Percentiles rank a stretch among this genome's conserved stretches.
These are phyloP conservation scores for Pedionomus torquatus DNA, from an alignment of 2,113 vertebrate genomes.

Conservation along the genomic window DNA sequence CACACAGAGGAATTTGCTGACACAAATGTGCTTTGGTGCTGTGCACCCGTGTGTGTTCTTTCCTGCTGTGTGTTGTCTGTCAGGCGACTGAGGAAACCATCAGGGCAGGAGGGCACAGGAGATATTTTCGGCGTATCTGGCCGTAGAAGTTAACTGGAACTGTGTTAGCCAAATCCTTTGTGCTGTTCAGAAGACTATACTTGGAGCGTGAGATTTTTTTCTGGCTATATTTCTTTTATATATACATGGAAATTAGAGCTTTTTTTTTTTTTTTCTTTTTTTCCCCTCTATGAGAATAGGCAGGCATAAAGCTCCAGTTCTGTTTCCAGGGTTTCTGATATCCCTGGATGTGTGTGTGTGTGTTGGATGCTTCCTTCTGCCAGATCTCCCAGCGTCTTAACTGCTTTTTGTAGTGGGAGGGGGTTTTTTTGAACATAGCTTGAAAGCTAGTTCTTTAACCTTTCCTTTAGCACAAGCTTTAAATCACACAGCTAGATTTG, in stretches of 20 bases:
- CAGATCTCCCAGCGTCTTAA: not conserved
- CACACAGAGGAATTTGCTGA: not conserved
- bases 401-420: not conserved
- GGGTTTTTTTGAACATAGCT: not conserved
- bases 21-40: too few relatives aligned
- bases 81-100: not conserved
- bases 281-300: not conserved
- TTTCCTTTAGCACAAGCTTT: not conserved
- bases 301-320: not conserved
- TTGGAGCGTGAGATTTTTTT: not conserved
- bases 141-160: not conserved
- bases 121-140: not conserved
- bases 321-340: not conserved
- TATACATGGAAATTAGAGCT: not conserved
- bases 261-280: not conserved
- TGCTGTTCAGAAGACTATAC: not conserved
- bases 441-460: not conserved
- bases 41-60: accelerated
- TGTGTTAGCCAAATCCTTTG: not conserved
- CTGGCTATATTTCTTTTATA: not conserved
- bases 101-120: not conserved
- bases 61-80: not conserved
- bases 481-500: not conserved
- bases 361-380: not conserved
- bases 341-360: accelerated